Evolutionary conservation across 2,888 invertebrate species (phyloP), one percentile per base, ranked within the genome.

Genomic region (Zaprionus lineosus): DNA sequence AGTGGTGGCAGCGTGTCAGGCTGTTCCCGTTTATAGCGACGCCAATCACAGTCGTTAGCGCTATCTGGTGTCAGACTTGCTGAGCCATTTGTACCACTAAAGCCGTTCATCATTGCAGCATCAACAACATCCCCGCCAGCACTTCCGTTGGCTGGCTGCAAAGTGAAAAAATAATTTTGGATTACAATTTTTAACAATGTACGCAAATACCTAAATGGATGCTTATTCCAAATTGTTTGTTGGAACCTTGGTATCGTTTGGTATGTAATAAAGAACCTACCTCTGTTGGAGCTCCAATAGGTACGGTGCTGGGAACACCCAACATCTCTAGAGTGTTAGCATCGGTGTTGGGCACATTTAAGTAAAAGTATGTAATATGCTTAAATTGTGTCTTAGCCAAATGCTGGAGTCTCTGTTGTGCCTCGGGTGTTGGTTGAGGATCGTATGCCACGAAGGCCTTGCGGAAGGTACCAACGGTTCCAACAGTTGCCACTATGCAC

Each of bases 341-440:
- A 84, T 92, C 92, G 11, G 91, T 91, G 64, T 92, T 92, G 7
- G 95, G 95, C 60, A 95, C 90, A 66, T 91, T 89, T 43, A 94
- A 88, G 78, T 92, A 91, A 50, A 95, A 87, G 64, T 92, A 91
- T 61, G 94, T 92, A 34, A 94, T 91, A 82, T 93, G 91, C 68
- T 92, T 92, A 76, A 93, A 93, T 53, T 92, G 91, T 61, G 77
- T 67, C 47, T 64, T 79, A 21, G 84, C 85, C 51, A 87, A 43
- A 14, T 79, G 76, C 55, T 87, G 86, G 5, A 90, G 77, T 3
- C 87, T 79, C 18, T 84, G 81, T 75, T 93, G 92, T 3, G 91
- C 91, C 60, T 91, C 91, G 6, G 73, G 90, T 74, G 50, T 87
- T 75, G 67, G 90, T 12, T 82, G 68, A 0, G 86, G 79, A 56